These are phyloP conservation scores for Agraylea sexmaculata DNA, from an alignment of 1,140 invertebrate genomes.

Conservation along the genomic window DNA sequence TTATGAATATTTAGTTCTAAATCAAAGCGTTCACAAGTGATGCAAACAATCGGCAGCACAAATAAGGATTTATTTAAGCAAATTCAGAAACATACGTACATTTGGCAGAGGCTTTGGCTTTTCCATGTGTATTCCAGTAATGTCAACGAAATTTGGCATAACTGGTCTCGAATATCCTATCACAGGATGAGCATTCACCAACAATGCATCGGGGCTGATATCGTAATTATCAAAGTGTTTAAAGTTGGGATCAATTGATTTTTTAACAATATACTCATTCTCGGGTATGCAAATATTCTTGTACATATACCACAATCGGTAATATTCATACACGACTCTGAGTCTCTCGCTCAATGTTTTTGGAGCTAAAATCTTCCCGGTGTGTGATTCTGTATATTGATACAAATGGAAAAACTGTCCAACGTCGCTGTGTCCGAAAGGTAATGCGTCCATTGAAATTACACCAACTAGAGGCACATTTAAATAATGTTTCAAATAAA, in stretches of 20 bases:
- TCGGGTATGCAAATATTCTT: not conserved
- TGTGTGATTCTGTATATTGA: conserved; percentile 3
- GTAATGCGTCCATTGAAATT: conserved; percentile 7
- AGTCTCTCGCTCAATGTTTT: conserved; percentile 1
- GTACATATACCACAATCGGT: conserved; percentile 2
- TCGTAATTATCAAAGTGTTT: conserved; percentile 6
- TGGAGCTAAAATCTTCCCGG: not conserved
- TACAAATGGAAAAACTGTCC: conserved; percentile 3
- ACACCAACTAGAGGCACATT: conserved; percentile 8
- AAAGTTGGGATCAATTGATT: conserved; percentile 1
- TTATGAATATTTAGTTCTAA: too few relatives aligned
- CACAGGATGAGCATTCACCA: conserved; percentile 26
- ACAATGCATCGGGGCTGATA: conserved; percentile 19
- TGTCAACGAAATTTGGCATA: conserved; percentile 22
- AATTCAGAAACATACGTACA: conserved; percentile 21
- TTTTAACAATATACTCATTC: conserved; percentile 3
- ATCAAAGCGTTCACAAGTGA: too few relatives aligned
- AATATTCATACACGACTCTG: not conserved
- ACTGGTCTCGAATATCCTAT: conserved; percentile 22
- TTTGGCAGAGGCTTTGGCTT: conserved; percentile 19
- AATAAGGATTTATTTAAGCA: too few relatives aligned
- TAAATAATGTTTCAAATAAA: not conserved
- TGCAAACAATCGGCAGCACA: too few relatives aligned
- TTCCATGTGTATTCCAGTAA: conserved; percentile 22
- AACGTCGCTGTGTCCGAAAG: not conserved